Evolutionary conservation across 92 coral and sea anemone species (phyloP).

Genomic region (Metridium senile): DNA sequence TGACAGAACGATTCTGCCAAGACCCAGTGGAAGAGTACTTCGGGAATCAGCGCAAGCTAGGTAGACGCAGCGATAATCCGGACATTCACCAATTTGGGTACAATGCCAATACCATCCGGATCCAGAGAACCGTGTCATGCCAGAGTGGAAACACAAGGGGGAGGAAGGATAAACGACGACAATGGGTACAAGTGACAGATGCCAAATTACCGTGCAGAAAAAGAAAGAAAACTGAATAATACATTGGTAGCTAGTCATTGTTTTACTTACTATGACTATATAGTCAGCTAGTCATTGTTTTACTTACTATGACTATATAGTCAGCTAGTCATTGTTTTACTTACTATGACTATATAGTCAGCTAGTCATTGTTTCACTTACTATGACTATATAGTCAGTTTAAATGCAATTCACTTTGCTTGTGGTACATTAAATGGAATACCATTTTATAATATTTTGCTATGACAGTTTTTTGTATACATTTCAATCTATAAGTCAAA

Average conservation of each 20-base stretch:
- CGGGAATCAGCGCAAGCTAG: no score
- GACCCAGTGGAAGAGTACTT: no score
- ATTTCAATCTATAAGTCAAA: no score
- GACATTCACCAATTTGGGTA: constrained; percentile 41
- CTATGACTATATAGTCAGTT: no score
- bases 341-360: neutral
- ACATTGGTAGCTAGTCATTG: neutral
- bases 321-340: neutral
- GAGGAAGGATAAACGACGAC: constrained; percentile 38
- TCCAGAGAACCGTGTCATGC: constrained; percentile 47
- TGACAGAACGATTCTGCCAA: no score
- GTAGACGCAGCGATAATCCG: constrained; percentile 50
- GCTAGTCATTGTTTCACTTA: no score
- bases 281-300: neutral
- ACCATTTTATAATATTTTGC: no score
- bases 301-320: neutral
- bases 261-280: neutral
- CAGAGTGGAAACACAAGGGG: constrained; percentile 56
- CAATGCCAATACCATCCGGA: constrained; percentile 40
- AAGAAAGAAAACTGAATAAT: neutral
- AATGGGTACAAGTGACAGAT: constrained; percentile 32
- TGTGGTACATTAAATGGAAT: no score
- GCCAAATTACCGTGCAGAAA: neutral
- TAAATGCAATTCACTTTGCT: no score
- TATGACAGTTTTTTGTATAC: no score